Base-by-base conservation (phyloP, 2,797 vertebrate species). In the Pachyuromys duprasi region DNA sequence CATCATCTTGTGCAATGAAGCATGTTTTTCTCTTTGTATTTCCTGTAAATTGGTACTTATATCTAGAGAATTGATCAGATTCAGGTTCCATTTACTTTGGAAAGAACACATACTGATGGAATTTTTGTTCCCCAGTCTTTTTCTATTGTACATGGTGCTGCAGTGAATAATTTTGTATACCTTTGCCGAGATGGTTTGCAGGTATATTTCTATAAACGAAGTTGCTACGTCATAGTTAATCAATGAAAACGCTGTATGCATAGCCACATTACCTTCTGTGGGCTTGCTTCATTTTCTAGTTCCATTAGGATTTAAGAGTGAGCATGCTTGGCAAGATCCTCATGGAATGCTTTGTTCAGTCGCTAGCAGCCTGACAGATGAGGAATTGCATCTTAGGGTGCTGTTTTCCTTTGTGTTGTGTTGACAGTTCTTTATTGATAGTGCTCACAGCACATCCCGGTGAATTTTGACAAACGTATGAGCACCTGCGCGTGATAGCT, bases 1-100 rank as follows among this genome's bases (percentile, higher is more conserved):
- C 8, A 86, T 87, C 72, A 53, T 92, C 24, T 24, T 42, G 63
- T 93, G 57, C 86, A 88, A 90, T 62, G 86, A 84, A 92, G 79
- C 63, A 45, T 60, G 26, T 49, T 83, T 92, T 82, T 90, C 84
- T 97, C 20, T 92, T 94, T 95, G 17, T 79, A 92, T 94, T 97
- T 97, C 26, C 28, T 93, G 63, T 62, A 89, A 90, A 93, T 62
- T 94, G 57, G n/a, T 93, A 86, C 65, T 88, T 86, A 55, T 67
- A 93, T 53, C 53, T 75, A 69, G 78, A 79, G 17, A 95, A 36
- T 49, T 72, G 70, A 75, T 95, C 72, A 96, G 57, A 79, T 93
- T 89, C 86, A 70, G 36, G 17, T 88, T 95, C 11, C 62, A 28
- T 93, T 78, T 94, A 72, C 80, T 96, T 96, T 86, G 86, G 18